Evolutionary conservation across 2,888 invertebrate species (phyloP).

Genomic region (Papilio elwesi): DNA sequence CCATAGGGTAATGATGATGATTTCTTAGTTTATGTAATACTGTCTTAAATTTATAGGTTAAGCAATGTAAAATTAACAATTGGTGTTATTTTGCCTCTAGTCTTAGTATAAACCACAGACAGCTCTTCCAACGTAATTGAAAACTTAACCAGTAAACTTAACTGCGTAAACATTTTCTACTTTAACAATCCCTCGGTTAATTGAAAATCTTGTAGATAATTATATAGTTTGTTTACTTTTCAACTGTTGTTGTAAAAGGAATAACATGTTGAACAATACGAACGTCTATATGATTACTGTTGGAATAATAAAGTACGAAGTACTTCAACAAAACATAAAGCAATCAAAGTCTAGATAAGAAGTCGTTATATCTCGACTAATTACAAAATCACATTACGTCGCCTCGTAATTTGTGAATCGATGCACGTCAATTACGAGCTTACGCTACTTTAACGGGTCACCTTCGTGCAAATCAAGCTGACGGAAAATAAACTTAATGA

Average conservation of each 20-base stretch:
- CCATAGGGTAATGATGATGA: no score
- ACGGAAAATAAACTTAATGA: constrained; percentile 21
- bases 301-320: constrained; percentile 3
- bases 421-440: constrained; percentile 43
- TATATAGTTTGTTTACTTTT: neutral
- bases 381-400: constrained; percentile 48
- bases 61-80: neutral
- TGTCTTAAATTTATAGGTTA: no score
- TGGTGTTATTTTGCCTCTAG: neutral
- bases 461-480: neutral
- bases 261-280: neutral
- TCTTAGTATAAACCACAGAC: neutral
- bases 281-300: neutral
- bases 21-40: no score
- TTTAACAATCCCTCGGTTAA: neutral
- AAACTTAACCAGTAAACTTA: constrained; percentile 14
- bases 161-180: neutral
- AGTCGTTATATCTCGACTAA: constrained; percentile 43
- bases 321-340: constrained; percentile 20
- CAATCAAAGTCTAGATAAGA: constrained; percentile 42
- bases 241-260: neutral
- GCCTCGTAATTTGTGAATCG: constrained; percentile 45
- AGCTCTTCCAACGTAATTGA: constrained; percentile 9
- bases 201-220: neutral
- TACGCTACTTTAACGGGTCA: constrained; percentile 34